Evolutionary conservation across 2,113 vertebrate species (phyloP).

Genomic region (Upupa epops): DNA sequence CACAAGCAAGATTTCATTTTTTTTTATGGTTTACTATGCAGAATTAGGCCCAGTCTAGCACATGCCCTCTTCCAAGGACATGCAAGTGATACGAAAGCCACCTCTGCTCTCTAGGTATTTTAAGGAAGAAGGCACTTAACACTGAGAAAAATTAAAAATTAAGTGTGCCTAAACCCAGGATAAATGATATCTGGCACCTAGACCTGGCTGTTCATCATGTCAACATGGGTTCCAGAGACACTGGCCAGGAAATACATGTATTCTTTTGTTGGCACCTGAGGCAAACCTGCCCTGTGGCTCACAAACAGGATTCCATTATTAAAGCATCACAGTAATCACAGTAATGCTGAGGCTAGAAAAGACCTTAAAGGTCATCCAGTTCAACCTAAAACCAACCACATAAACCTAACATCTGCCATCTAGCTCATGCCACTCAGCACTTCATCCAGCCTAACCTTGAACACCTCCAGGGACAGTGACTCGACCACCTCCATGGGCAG

Average conservation of each 20-base stretch:
- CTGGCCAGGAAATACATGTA: constrained; percentile 1
- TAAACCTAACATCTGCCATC: too few species aligned
- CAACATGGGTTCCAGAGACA: background rate
- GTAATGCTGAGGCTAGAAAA: too few species aligned
- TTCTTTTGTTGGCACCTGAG: background rate
- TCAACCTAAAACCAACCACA: too few species aligned
- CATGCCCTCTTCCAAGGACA: background rate
- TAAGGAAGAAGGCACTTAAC: background rate
- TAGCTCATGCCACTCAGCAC: too few species aligned
- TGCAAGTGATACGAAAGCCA: background rate
- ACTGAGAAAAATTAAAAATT: background rate
- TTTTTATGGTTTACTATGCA: background rate
- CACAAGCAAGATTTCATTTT: background rate
- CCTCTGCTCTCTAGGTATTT: background rate
- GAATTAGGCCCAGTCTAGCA: background rate
- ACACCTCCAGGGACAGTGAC: too few species aligned
- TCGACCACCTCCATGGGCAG: too few species aligned
- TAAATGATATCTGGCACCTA: background rate
- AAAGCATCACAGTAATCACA: too few species aligned
- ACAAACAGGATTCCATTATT: background rate
- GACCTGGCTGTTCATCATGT: constrained; percentile 4
- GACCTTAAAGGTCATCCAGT: too few species aligned
- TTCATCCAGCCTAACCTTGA: too few species aligned
- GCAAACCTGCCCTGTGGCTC: background rate
- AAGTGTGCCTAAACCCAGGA: background rate